Base-by-base conservation (phyloP, 2,888 invertebrate genomes). In the Melolontha melolontha region DNA sequence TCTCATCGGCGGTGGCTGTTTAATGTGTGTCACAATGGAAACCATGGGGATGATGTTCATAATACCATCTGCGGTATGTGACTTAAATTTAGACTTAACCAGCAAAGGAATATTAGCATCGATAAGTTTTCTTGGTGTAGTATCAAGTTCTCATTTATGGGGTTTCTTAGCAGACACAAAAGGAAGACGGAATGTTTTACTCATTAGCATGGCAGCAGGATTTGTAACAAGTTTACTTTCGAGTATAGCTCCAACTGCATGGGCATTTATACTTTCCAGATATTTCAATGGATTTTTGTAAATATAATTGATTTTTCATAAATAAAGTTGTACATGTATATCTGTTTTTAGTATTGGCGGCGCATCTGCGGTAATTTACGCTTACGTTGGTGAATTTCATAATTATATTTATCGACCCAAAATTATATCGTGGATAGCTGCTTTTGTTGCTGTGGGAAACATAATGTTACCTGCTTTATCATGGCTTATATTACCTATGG, bases 11-110 rank as follows among this genome's bases (percentile, higher is more conserved):
- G 91, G 91, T 0, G 76, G 88, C 0, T 87, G 89, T 70, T 84
- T 91, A 11, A 87, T 90, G 87, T 86, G 89, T 2, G 89, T 90
- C 71, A 90, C 91, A 79, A 87, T 90, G 79, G 90, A 91, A 82
- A 89, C 88, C 5, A 84, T 90, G 80, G 87, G 87, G 11, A 85
- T 91, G 70, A 88, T 90, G 65, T 88, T 90, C 76, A 86, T 91
- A 49, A 84, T 90, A 76, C 90, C 91, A 4, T 86, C 88, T 0
- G 88, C 91, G 7, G 89, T 90, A 80, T 91, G 91, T 73, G 91
- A 91, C 79, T 81, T 91, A 29, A 77, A 85, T 1, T 83, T 91
- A n/a, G 85, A 86, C n/a, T 78, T 89, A 62, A 79, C 84, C 11
- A 86, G 89, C 74, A 87, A 90, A 74, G 90, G 91, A 10, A 83